Percentiles rank a stretch among this genome's conserved stretches.
These are phyloP conservation scores for Enteromius trimaculatus DNA, from an alignment of 2,797 vertebrate genomes.

Conservation along the genomic window DNA sequence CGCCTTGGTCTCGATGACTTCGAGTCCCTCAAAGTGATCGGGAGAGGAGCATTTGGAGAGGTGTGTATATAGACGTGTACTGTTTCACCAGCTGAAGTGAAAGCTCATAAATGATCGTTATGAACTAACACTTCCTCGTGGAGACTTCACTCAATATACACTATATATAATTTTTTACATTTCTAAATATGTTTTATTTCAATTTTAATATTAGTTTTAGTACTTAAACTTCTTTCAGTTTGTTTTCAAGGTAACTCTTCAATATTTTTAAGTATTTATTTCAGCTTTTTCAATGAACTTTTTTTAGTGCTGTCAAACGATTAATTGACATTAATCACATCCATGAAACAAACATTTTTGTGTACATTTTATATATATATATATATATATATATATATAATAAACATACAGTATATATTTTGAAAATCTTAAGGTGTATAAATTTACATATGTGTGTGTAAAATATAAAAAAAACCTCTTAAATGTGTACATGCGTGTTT, in stretches of 20 bases:
- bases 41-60: conserved; percentile 97
- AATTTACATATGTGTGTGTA: no score
- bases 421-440: no score
- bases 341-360: no score
- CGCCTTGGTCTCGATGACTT: conserved; percentile 95
- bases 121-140: neutral
- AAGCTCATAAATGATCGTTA: neutral
- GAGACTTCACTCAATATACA: neutral
- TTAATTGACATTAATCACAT: no score
- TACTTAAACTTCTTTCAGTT: neutral
- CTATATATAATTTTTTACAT: neutral
- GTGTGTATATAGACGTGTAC: conserved; percentile 67
- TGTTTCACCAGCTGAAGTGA: neutral
- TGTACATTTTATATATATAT: no score
- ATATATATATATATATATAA: no score
- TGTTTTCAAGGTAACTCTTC: neutral
- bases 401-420: no score
- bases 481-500: no score
- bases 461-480: no score
- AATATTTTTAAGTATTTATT: neutral
- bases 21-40: conserved; percentile 97
- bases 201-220: neutral
- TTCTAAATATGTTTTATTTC: neutral
- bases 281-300: neutral
- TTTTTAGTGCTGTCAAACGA: neutral